A percentile compares a stretch with the other conserved stretches of the same genome.
Evolutionary conservation across 2,888 invertebrate species (phyloP).

Genomic region (Xylocampa areola): DNA sequence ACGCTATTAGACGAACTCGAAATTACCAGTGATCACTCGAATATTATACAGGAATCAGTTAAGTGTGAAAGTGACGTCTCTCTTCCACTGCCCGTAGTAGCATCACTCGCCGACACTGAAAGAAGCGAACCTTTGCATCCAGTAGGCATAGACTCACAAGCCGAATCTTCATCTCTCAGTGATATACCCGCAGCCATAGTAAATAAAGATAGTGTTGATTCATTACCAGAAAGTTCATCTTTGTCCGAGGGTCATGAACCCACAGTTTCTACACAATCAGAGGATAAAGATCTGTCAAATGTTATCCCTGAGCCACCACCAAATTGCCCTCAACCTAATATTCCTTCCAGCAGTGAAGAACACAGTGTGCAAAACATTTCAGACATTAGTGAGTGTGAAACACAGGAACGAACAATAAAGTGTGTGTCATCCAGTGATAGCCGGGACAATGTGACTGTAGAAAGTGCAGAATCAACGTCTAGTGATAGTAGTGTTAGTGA

Average conservation of each 20-base stretch:
- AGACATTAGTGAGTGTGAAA: slow-evolving; percentile 74
- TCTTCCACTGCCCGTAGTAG: slow-evolving; percentile 45
- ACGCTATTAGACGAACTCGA: slow-evolving; percentile 44
- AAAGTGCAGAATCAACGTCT: slow-evolving; percentile 86
- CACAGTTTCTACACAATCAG: slow-evolving; percentile 38
- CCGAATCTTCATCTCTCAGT: slow-evolving; percentile 48
- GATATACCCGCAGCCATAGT: slow-evolving; percentile 38
- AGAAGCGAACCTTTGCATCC: slow-evolving; percentile 61
- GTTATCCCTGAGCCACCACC: slow-evolving; percentile 44
- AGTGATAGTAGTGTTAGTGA: slow-evolving; percentile 85
- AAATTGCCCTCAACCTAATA: slow-evolving; percentile 44
- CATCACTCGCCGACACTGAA: slow-evolving; percentile 63
- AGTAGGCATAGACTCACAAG: slow-evolving; percentile 15
- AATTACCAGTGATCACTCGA: slow-evolving; percentile 39
- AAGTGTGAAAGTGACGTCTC: slow-evolving; percentile 36
- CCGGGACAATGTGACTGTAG: slow-evolving; percentile 82
- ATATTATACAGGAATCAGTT: slow-evolving; percentile 54
- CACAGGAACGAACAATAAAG: slow-evolving; percentile 81
- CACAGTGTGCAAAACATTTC: slow-evolving; percentile 70
- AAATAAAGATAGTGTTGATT: slow-evolving; percentile 61
- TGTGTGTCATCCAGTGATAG: slow-evolving; percentile 84
- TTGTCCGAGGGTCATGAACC: slow-evolving; percentile 30
- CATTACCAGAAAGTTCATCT: slow-evolving; percentile 63
- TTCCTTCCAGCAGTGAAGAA: slow-evolving; percentile 78
- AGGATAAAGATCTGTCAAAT: slow-evolving; percentile 43